Percentiles rank a stretch among this genome's conserved stretches.
These are phyloP conservation scores for Redunca redunca DNA, from an alignment of 2,113 vertebrate genomes.

Conservation along the genomic window DNA sequence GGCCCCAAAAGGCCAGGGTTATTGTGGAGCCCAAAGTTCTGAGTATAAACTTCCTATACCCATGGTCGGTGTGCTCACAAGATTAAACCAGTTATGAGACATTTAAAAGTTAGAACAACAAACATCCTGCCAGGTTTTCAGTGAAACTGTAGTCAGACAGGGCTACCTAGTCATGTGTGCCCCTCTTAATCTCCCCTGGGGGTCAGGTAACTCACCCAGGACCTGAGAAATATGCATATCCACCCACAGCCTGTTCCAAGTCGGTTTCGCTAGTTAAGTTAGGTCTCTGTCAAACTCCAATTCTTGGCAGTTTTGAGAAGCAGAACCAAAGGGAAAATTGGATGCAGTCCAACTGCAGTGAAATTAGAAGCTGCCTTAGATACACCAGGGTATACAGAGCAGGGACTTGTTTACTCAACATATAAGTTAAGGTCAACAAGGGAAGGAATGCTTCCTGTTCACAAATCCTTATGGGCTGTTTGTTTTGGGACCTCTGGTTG, in stretches of 20 bases:
- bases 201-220: slow-evolving; percentile 6
- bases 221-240: not conserved
- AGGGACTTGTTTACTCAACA: slow-evolving; percentile 51
- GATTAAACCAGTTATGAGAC: slow-evolving; percentile 48
- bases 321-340: slow-evolving; percentile 56
- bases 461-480: slow-evolving; percentile 53
- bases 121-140: slow-evolving; percentile 47
- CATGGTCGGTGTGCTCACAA: not conserved
- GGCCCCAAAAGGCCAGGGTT: not conserved
- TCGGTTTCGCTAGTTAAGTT: slow-evolving; percentile 20
- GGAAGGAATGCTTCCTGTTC: slow-evolving; percentile 52
- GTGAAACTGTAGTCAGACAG: not conserved
- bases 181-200: slow-evolving; percentile 26
- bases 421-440: slow-evolving; percentile 66
- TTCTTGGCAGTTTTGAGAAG: slow-evolving; percentile 49
- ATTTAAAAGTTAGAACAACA: slow-evolving; percentile 67
- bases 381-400: not conserved
- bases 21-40: not conserved
- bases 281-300: slow-evolving; percentile 11
- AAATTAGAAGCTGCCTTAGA: slow-evolving; percentile 41
- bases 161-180: slow-evolving; percentile 7
- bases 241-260: slow-evolving; percentile 38
- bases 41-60: not conserved
- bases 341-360: slow-evolving; percentile 24
- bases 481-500: slow-evolving; percentile 54